Base-by-base conservation (phyloP, 2,888 invertebrate species). In the Crepidodera aurea region DNA sequence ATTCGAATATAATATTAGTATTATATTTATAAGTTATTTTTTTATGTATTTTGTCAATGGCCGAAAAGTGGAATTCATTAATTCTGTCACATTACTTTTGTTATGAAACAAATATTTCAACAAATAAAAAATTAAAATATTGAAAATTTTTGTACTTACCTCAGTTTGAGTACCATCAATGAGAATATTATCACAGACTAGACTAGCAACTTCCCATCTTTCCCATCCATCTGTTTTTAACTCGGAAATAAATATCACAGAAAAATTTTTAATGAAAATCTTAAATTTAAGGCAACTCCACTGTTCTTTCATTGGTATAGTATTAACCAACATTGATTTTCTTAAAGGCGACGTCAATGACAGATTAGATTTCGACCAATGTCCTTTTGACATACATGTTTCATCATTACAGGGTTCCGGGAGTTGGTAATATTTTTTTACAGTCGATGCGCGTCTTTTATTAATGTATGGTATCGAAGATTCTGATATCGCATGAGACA, bases 181-280 rank as follows among this genome's bases (percentile, higher is more conserved):
- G 2, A 75, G 74, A 27, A 83, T 71, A 70, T 81, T 75, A 73
- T 83, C 82, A 65, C 79, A 78, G 16, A 74, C 79, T 6, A 85
- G 69, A 68, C 81, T 82, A 1, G 83, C 82, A 1, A 86, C 76
- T 77, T 85, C 84, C 42, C 79, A 80, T 58, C 79, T 79, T 69
- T 83, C 83, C 3, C 70, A 74, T 10, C 78, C 77, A 44, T 78
- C 77, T 50, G 80, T 79, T 60, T 82, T 82, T 29, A 81, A 71
- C 68, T 85, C 83, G 12, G 83, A 81, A 64, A 82, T 79, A 18
- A 85, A 78, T 12, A 80, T 81, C 2, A 85, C 69, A 12, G 81
- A 82, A 56, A 85, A 73, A 7, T 81, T 79, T 60, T 82, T 82
- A 3, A 85, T 57, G 60, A 82, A 83, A 63, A 82, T 70, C 1